Evolutionary conservation across 2,113 vertebrate genomes (phyloP), one percentile per base, ranked within the genome.

Genomic region (Cyprichromis sp.): DNA sequence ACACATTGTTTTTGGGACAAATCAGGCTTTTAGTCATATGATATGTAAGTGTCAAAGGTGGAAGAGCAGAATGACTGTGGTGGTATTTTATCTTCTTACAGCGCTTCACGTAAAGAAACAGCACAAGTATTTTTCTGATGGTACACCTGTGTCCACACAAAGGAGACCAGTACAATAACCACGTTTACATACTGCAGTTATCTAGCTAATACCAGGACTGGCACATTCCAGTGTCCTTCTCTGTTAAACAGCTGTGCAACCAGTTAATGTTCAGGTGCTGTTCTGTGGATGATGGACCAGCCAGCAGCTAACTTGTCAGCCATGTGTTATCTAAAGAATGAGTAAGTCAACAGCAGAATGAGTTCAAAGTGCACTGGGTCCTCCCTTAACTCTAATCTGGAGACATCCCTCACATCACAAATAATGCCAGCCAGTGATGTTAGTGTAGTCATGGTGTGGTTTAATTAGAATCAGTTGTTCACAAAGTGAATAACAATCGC

Each of bases 241-340:
- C 89, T 85, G 84, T 85, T 80, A 84, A 95, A 94, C 95, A 95
- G 94, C 92, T 95, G 94, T 94, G 92, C 91, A 89, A 21, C 84
- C 76, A 80, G 88, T 85, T 93, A 92, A 91, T 89, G 85, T 93
- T 94, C 95, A 96, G 95, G 95, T 96, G 92, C 92, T 94, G 24
- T 54, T 61, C 89, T 90, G 88, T 50, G 82, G 92, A 92, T 90
- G 91, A 93, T 86, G 87, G 76, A 66, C 78, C 88, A 89, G 83
- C 57, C 82, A 78, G 63, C 90, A 91, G 87, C 92, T 92, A 92
- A 90, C 88, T 87, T 93, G 91, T 94, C 91, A 93, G 53, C 91
- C 93, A 81, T 85, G 91, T 92, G 90, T 94, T 93, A 95, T 95
- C 94, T 93, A 82, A 93, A 92, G 92, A 93, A 94, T 93, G 94